Evolutionary conservation across 2,888 invertebrate species (phyloP), one percentile per base, ranked within the genome.

Genomic region (Microdon myrmicae): DNA sequence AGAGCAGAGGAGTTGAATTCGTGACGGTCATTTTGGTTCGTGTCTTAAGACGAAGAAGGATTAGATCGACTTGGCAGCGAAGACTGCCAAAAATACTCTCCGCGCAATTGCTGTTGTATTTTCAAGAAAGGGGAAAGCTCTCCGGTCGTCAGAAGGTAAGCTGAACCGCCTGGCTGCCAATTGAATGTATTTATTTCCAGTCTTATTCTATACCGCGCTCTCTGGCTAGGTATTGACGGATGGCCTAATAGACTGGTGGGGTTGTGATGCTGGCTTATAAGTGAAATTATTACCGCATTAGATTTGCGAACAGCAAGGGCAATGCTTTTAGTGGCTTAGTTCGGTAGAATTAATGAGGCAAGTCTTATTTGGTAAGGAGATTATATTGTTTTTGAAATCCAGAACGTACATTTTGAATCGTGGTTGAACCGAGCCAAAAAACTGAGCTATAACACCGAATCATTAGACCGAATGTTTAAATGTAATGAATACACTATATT

Each of bases 11-110:
- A 34, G 51, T 29, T 60, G 54, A 68, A 69, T 70, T 71, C 71
- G 71, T 71, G 70, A 70, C 71, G 71, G 71, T 71, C 71, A 71
- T 71, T 71, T 58, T 67, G 64, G 69, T 71, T 70, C 59, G 68
- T 68, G 71, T 69, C 71, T 71, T 71, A 71, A 70, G 70, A 68
- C 59, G 48, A 47, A 29, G 54, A 53, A 59, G 66, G 66, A 66
- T 66, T 66, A 66, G 58, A 51, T 58, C 56, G 58, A 64, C 53
- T 64, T 64, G 51, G 47, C 58, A 64, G n/a, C 47, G 37, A 41
- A 58, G 51, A 58, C 58, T 64, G 64, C 64, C 64, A 64, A 53
- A 48, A 47, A 29, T 20, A 19, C 38, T 17, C 17, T 16, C n/a
- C 1, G 31, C 23, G 6, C 9, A 39, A 43, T 32, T 23, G 17